Percentiles rank a stretch among this genome's conserved stretches.
phyloP scores from a whole-genome alignment of 1,140 invertebrate species.

The Ips typographus region DNA sequence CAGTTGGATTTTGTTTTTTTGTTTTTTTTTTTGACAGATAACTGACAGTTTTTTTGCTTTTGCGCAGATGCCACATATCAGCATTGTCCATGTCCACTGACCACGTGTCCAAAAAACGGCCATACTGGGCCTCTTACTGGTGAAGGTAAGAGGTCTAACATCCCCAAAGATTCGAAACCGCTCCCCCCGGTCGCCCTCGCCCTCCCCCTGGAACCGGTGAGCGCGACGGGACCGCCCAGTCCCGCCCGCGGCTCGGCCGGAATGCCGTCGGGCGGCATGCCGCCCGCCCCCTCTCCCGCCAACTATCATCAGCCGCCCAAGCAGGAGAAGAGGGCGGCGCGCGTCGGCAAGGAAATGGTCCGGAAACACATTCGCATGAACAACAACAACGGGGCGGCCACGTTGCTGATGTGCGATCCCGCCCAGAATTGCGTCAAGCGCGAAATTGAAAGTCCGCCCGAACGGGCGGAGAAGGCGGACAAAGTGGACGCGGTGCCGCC shows the following conservation, averaged over 20 bases:
- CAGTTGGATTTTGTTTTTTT: no score
- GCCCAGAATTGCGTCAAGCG: slow-evolving; percentile 44
- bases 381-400: slow-evolving; percentile 32
- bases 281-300: slow-evolving; percentile 55
- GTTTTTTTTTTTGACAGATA: no score
- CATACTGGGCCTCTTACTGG: slow-evolving; percentile 95
- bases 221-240: slow-evolving; percentile 65
- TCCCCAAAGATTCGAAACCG: slow-evolving; percentile 49
- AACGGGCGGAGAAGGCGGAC: slow-evolving; percentile 26
- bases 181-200: slow-evolving; percentile 62
- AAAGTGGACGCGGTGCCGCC: slow-evolving; percentile 1
- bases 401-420: slow-evolving; percentile 52
- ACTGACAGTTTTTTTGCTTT: no score
- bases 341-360: slow-evolving; percentile 70
- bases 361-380: slow-evolving; percentile 57
- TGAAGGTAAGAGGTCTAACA: slow-evolving; percentile 70
- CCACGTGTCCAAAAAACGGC: slow-evolving; percentile 95
- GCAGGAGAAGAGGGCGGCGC: slow-evolving; percentile 56
- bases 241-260: slow-evolving; percentile 65
- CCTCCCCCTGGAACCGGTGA: slow-evolving; percentile 62
- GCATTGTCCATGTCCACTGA: slow-evolving; percentile 81
- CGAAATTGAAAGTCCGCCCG: slow-evolving; percentile 50
- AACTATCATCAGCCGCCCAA: slow-evolving; percentile 44
- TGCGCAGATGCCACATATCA: slow-evolving; percentile 61
- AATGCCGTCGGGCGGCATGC: slow-evolving; percentile 60